Evolutionary conservation across 2,797 vertebrate genomes (phyloP).

Genomic region (Rhinella marina): DNA sequence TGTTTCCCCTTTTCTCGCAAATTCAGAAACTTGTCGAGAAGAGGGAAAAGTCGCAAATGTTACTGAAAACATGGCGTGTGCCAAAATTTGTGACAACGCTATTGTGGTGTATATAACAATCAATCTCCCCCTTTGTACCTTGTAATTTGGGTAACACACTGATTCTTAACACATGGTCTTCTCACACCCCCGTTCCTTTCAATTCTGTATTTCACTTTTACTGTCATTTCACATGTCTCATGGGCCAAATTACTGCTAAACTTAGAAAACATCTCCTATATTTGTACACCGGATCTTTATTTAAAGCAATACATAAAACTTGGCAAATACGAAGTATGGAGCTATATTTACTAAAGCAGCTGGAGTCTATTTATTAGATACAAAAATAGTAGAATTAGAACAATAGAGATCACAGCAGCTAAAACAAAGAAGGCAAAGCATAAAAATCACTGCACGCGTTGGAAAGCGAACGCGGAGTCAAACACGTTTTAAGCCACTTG

Average conservation of each 20-base stretch:
- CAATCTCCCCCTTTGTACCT: not conserved
- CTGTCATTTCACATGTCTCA: not conserved
- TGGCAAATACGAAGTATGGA: not conserved
- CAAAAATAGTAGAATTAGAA: slow-evolving; percentile 30
- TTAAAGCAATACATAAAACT: slow-evolving; percentile 6
- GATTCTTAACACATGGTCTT: not conserved
- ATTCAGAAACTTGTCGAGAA: too few relatives aligned
- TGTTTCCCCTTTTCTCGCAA: too few relatives aligned
- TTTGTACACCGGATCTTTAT: slow-evolving; percentile 26
- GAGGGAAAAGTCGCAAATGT: too few relatives aligned
- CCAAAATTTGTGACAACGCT: too few relatives aligned
- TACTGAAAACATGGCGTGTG: too few relatives aligned
- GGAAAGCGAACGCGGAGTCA: not conserved
- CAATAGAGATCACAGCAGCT: slow-evolving; percentile 29
- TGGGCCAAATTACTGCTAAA: slow-evolving; percentile 21
- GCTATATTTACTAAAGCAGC: slow-evolving; percentile 36
- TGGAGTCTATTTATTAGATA: slow-evolving; percentile 37
- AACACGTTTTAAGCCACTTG: not conserved
- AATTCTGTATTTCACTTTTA: slow-evolving; percentile 19
- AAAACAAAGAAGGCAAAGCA: not conserved
- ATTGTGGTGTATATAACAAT: too few relatives aligned
- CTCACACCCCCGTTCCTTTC: not conserved
- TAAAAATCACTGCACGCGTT: not conserved
- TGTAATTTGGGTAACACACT: not conserved
- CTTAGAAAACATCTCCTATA: slow-evolving; percentile 16